Conservation (phyloP, 2,113 vertebrate genomes). For the Sander lucioperca region DNA sequence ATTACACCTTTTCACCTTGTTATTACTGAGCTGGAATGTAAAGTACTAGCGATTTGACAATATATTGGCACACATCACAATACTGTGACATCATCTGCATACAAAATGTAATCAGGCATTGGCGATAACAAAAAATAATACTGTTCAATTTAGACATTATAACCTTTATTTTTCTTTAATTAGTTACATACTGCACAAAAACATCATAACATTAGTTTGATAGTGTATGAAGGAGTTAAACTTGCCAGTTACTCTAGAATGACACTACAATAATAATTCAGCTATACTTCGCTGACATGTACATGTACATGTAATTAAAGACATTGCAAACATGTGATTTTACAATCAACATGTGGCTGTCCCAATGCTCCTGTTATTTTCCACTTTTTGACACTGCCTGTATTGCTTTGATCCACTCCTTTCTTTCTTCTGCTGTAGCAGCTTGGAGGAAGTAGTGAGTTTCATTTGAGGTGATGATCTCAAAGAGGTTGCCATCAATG, state of each 20-base stretch:
- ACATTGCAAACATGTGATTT: neutral
- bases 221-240: neutral
- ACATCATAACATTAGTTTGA: neutral
- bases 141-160: neutral
- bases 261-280: neutral
- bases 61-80: neutral
- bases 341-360: neutral
- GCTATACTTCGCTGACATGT: neutral
- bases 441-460: constrained; percentile 94
- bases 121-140: neutral
- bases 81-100: neutral
- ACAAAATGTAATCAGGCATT: neutral
- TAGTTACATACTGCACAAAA: neutral
- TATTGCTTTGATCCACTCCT: constrained; percentile 95
- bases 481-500: constrained; percentile 92
- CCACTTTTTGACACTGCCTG: constrained; percentile 91
- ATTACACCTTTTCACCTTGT: neutral
- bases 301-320: neutral
- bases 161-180: neutral
- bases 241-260: neutral
- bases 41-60: neutral
- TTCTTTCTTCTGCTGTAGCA: constrained; percentile 89
- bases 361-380: constrained; percentile 82
- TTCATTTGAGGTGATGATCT: constrained; percentile 97
- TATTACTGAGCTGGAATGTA: neutral